Percentiles rank a stretch among this genome's conserved stretches.
These are phyloP conservation scores for Nyleta sp. DNA, from an alignment of 2,888 invertebrate species.

Conservation along the genomic window DNA sequence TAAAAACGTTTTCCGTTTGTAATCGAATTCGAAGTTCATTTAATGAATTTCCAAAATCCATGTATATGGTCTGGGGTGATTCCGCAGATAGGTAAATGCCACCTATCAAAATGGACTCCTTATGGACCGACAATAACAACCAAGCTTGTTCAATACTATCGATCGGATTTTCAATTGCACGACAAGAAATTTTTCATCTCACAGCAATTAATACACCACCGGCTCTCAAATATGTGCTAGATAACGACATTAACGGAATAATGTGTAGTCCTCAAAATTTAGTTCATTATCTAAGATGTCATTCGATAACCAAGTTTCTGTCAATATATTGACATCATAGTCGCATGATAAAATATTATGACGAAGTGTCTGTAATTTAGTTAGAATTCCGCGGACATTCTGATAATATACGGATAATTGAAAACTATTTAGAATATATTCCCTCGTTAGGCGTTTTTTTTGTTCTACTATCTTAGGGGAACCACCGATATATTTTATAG, in stretches of 20 bases:
- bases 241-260: neutral
- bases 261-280: neutral
- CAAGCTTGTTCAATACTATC: neutral
- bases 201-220: slow-evolving; percentile 2
- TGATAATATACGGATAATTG: neutral
- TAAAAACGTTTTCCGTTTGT: neutral
- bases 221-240: neutral
- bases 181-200: neutral
- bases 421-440: neutral
- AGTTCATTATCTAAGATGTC: neutral
- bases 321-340: neutral
- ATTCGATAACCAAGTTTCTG: slow-evolving; percentile 6
- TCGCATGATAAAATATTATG: neutral
- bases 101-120: neutral
- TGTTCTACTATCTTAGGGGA: neutral
- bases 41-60: neutral
- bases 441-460: slow-evolving; percentile 1
- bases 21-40: neutral
- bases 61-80: neutral
- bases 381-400: too few relatives aligned
- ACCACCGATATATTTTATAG: neutral
- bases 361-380: neutral
- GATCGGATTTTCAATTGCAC: neutral
- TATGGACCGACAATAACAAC: neutral
- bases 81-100: neutral